These are phyloP conservation scores for Unio pictorum DNA, from an alignment of 2,888 invertebrate species.

Conservation along the genomic window DNA sequence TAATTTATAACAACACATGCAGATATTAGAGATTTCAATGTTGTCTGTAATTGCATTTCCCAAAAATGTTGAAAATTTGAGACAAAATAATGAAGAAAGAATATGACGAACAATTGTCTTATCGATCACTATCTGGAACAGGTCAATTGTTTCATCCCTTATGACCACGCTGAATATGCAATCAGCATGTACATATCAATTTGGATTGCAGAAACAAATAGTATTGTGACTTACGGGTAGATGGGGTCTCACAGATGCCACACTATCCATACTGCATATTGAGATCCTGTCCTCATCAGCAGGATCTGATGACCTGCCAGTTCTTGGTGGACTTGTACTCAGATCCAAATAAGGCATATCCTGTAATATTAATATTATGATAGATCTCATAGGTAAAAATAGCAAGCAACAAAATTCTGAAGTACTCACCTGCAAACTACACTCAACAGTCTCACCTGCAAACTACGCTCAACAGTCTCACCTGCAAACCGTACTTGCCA, in stretches of 20 bases:
- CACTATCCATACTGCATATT: constrained; percentile 58
- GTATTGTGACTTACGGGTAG: constrained; percentile 20
- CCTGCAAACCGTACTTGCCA: no score
- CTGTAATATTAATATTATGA: constrained; percentile 13
- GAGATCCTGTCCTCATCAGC: constrained; percentile 54
- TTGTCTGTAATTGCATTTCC: no score
- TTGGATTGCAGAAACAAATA: neutral
- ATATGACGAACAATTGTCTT: no score
- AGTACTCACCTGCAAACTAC: neutral
- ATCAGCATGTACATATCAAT: neutral
- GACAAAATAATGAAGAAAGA: no score
- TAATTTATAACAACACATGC: no score
- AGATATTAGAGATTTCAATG: no score
- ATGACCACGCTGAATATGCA: no score
- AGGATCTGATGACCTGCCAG: constrained; percentile 35
- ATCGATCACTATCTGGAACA: no score
- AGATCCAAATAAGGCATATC: constrained; percentile 62
- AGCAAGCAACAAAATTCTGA: neutral
- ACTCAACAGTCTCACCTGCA: no score
- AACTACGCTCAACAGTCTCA: no score
- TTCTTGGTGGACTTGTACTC: constrained; percentile 57
- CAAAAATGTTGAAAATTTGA: no score
- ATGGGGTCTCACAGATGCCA: constrained; percentile 21
- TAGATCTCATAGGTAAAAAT: neutral
- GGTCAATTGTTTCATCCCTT: no score